Evolutionary conservation across 1,140 invertebrate genomes (phyloP).

Genomic region (Brachionus koreanus): DNA sequence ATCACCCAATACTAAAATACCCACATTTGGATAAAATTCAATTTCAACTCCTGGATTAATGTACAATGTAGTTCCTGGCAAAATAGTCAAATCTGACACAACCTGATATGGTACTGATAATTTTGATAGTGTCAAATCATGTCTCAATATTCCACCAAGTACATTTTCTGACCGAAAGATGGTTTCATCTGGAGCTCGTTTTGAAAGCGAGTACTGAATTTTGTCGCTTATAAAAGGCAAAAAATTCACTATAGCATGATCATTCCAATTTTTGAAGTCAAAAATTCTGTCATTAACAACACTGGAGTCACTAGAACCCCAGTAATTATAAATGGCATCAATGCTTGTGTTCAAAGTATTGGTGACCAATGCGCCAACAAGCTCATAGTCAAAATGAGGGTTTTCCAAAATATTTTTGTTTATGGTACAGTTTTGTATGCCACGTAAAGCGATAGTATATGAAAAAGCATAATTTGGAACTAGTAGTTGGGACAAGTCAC

Average conservation of each 20-base stretch:
- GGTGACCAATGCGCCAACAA: conserved; percentile 72
- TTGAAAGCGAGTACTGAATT: conserved; percentile 50
- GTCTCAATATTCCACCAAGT: conserved; percentile 76
- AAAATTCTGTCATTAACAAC: conserved; percentile 82
- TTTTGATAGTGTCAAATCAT: conserved; percentile 68
- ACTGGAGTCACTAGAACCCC: conserved; percentile 69
- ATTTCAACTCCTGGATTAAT: conserved; percentile 84
- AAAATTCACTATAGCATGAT: conserved; percentile 78
- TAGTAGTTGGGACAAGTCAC: conserved; percentile 46
- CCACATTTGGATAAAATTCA: conserved; percentile 92
- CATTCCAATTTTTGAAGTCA: conserved; percentile 99
- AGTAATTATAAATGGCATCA: conserved; percentile 90
- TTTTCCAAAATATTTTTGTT: conserved; percentile 89
- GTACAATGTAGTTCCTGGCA: conserved; percentile 78
- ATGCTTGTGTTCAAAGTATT: conserved; percentile 77
- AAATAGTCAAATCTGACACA: conserved; percentile 86
- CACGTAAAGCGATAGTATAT: conserved; percentile 83
- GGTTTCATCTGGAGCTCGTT: conserved; percentile 62
- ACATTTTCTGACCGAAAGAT: conserved; percentile 47
- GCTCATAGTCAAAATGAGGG: conserved; percentile 74
- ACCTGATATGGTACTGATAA: conserved; percentile 73
- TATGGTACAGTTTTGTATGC: conserved; percentile 85
- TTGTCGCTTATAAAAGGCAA: conserved; percentile 76
- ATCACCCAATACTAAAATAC: conserved; percentile 87
- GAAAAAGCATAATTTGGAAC: conserved; percentile 62